Evolutionary conservation across 1,140 invertebrate genomes (phyloP), one percentile per base, ranked within the genome.

Genomic region (Oscheius sp.): DNA sequence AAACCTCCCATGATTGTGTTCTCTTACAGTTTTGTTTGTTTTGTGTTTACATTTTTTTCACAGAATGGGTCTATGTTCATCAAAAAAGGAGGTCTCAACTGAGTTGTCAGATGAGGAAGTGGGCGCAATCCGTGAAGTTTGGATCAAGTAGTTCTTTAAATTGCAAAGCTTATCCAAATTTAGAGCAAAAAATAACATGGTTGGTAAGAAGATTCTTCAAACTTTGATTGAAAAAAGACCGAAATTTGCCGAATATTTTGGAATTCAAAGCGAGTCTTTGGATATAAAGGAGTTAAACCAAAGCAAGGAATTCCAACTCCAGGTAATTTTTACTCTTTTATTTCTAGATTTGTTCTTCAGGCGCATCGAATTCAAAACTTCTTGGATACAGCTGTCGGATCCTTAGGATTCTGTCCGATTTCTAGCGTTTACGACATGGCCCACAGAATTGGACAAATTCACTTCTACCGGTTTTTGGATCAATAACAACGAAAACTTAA

Each of bases 241-340:
- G 0, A 78, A 78, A 52, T 78, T 78, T 49, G 77, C 77, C 2
- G 77, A 78, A 58, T 78, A 78, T 45, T 78, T 78, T 65, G 77
- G 77, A 2, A 78, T 78, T 73, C 76, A 63, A 28, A 63, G 59
- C 58, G 77, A 78, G 20, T 66, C 34, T 15, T 31, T 76, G 10
- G 70, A 77, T 42, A 66, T 68, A 29, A 63, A 68, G 18, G 70
- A 55, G 26, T 63, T 77, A 35, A 69, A 75, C 52, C 55, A 73
- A 52, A 73, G 65, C 45, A 65, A 76, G 23, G 74, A 78, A 46
- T 75, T 75, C 42, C 77, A 78, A 64, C 63, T 78, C n/a, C 77
- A 73, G 70, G 70, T 73, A 23, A 36, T 3, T 31, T 1, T 61
- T 13, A n/a, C n/a, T n/a, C n/a, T n/a, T n/a, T n/a, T n/a, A n/a